phyloP scores from a whole-genome alignment of 1,140 invertebrate species.

The Camponotus pennsylvanicus region DNA sequence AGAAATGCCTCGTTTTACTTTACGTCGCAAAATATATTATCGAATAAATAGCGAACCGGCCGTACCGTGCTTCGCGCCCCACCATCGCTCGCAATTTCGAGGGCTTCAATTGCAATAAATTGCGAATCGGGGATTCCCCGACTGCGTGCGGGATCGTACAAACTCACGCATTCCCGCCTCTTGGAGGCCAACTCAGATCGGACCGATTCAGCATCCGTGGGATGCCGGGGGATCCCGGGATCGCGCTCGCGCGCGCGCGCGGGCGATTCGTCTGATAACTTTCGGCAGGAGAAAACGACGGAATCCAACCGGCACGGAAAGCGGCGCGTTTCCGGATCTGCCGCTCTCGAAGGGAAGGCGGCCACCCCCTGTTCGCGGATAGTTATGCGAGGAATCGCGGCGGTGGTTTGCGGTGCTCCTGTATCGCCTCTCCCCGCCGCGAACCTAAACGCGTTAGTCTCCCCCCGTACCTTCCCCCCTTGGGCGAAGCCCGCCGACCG shows the following conservation, averaged over 20 bases:
- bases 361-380: not conserved
- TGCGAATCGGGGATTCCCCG: constrained; percentile 13
- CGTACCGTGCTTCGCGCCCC: not conserved
- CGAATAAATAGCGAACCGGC: not conserved
- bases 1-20: not conserved
- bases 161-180: constrained; percentile 62
- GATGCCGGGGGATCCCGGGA: constrained; percentile 58
- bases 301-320: constrained; percentile 25
- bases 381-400: constrained; percentile 41
- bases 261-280: constrained; percentile 62
- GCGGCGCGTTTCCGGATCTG: constrained; percentile 33
- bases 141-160: constrained; percentile 20
- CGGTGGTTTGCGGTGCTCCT: not conserved
- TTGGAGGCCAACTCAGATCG: constrained; percentile 10
- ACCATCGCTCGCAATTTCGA: not conserved
- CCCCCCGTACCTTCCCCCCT: not conserved
- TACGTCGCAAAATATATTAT: not conserved
- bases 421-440: not conserved
- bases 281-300: constrained; percentile 51
- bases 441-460: constrained; percentile 32
- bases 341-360: constrained; percentile 9
- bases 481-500: constrained; percentile 14
- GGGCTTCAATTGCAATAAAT: constrained; percentile 41
- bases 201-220: constrained; percentile 43
- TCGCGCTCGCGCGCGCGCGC: not conserved